phyloP scores from a whole-genome alignment of 92 coral and sea anemone genomes.

The Heliopora coerulea region DNA sequence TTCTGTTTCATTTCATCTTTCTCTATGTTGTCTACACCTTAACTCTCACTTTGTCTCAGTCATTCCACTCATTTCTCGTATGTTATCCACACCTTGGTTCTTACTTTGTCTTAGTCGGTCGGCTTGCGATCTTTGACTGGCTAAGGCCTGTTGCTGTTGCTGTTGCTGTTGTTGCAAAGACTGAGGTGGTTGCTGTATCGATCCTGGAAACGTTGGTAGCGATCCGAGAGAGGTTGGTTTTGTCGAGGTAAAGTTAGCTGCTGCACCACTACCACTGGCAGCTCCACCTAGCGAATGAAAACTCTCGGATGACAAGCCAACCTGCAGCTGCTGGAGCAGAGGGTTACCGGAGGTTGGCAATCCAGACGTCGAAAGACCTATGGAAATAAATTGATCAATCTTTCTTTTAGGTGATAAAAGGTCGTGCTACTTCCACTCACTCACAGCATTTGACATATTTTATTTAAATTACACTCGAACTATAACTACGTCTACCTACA shows the following conservation, averaged over 20 bases:
- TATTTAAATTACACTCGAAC: too few relatives aligned
- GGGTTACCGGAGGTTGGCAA: constrained; percentile 71
- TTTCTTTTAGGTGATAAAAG: too few relatives aligned
- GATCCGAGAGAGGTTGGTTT: constrained; percentile 32
- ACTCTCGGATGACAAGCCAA: constrained; percentile 4
- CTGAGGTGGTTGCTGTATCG: neutral
- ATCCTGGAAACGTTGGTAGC: constrained; percentile 7
- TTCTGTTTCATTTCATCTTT: too few relatives aligned
- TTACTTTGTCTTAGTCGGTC: constrained; percentile 84
- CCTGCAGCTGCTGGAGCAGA: constrained; percentile 82
- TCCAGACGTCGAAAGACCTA: constrained; percentile 81
- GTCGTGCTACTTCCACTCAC: too few relatives aligned
- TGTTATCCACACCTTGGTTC: too few relatives aligned
- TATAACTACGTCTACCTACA: too few relatives aligned
- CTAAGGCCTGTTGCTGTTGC: constrained; percentile 57
- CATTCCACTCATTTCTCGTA: too few relatives aligned
- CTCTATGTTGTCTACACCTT: too few relatives aligned
- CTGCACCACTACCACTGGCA: constrained; percentile 43
- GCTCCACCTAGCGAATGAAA: constrained; percentile 43
- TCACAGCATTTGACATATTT: too few relatives aligned
- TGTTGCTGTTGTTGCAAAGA: constrained; percentile 66
- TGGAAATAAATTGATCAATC: constrained; percentile 33
- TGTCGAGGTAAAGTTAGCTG: constrained; percentile 26
- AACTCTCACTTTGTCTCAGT: too few relatives aligned
- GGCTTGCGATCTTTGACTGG: constrained; percentile 62